phyloP scores from a whole-genome alignment of 2,797 vertebrate species.

The Thunnus albacares region DNA sequence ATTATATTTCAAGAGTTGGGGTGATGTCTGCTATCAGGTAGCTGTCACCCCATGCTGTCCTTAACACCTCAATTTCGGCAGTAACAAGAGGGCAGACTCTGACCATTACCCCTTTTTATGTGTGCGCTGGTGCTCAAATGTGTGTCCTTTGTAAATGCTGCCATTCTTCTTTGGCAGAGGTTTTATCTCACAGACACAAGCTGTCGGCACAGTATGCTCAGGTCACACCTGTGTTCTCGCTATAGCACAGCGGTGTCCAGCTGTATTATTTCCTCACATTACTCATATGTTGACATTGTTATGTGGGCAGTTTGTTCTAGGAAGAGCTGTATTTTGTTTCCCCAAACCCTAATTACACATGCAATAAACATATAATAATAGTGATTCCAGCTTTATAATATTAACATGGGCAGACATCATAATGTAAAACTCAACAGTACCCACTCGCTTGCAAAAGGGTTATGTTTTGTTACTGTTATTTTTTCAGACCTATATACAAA shows the following conservation, averaged over 20 bases:
- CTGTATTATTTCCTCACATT: slow-evolving; percentile 44
- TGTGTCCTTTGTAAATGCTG: slow-evolving; percentile 63
- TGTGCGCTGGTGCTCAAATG: slow-evolving; percentile 54
- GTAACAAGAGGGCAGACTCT: slow-evolving; percentile 64
- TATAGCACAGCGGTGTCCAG: slow-evolving; percentile 22
- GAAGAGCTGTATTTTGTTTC: slow-evolving; percentile 19
- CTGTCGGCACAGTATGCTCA: slow-evolving; percentile 47
- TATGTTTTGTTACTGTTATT: too few species aligned
- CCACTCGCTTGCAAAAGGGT: background rate
- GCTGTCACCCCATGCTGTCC: slow-evolving; percentile 50
- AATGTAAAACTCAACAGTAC: background rate
- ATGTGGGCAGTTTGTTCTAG: slow-evolving; percentile 29
- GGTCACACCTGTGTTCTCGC: slow-evolving; percentile 39
- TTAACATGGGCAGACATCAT: background rate
- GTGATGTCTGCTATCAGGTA: slow-evolving; percentile 51
- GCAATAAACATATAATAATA: background rate
- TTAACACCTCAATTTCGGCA: slow-evolving; percentile 56
- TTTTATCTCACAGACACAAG: slow-evolving; percentile 72
- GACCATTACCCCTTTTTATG: slow-evolving; percentile 56
- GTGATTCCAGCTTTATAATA: background rate
- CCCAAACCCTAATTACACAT: background rate
- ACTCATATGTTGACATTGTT: slow-evolving; percentile 40
- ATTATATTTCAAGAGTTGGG: slow-evolving; percentile 39
- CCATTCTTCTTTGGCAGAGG: slow-evolving; percentile 65
- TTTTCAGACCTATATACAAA: background rate